phyloP scores from a whole-genome alignment of 2,797 vertebrate species.

The Chanos chanos region DNA sequence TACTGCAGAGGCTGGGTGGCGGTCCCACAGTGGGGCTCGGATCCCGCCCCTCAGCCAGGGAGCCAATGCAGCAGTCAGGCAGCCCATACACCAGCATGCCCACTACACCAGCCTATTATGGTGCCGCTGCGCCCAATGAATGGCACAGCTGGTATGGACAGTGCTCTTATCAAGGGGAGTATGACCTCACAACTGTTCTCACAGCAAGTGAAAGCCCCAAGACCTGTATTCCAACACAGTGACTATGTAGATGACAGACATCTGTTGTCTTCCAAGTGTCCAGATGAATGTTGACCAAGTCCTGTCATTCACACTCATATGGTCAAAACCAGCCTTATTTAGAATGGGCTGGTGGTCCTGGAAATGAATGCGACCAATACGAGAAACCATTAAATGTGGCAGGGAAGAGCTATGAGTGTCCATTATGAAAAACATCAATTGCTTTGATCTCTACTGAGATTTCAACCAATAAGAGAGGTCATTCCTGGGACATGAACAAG shows the following conservation, averaged over 20 bases:
- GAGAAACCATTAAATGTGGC: too few species aligned
- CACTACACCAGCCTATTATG: constrained; percentile 35
- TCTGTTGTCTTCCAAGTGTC: neutral
- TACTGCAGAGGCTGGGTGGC: constrained; percentile 86
- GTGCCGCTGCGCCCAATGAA: constrained; percentile 57
- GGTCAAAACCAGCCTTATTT: too few species aligned
- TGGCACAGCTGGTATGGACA: constrained; percentile 78
- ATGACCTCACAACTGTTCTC: constrained; percentile 65
- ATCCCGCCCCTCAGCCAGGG: constrained; percentile 44
- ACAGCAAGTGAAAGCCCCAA: constrained; percentile 54
- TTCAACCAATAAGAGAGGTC: too few species aligned
- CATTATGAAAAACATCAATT: too few species aligned
- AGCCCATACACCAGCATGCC: constrained; percentile 56
- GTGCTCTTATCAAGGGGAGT: constrained; percentile 72
- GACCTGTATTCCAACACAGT: constrained; percentile 13
- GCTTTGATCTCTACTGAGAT: too few species aligned
- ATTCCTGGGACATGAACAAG: too few species aligned
- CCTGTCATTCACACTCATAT: too few species aligned
- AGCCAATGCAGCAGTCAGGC: constrained; percentile 61
- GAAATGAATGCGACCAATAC: too few species aligned
- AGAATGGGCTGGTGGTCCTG: too few species aligned
- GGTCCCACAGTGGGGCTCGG: constrained; percentile 43
- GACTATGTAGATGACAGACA: neutral
- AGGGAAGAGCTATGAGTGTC: too few species aligned
- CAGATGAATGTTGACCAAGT: too few species aligned